These are phyloP conservation scores for Enteromius mattozi DNA, from an alignment of 2,797 vertebrate genomes.

Conservation along the genomic window DNA sequence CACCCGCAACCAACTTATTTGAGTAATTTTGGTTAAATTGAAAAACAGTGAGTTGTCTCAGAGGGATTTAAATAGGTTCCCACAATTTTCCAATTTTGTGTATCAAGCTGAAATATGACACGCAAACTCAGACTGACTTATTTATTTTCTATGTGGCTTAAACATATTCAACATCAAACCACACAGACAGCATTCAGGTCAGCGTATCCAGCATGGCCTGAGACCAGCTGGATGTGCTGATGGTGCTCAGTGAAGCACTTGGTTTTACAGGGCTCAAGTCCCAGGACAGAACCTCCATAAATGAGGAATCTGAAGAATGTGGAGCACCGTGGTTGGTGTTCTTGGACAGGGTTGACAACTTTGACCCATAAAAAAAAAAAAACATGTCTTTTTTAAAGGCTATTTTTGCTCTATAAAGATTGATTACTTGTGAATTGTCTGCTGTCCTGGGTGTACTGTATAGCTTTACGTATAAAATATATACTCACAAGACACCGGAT, in stretches of 20 bases:
- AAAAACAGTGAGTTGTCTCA: constrained; percentile 31
- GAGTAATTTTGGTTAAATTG: constrained; percentile 39
- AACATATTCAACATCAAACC: constrained; percentile 15
- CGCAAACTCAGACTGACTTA: not conserved
- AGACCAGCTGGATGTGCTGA: constrained; percentile 1
- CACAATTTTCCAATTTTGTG: constrained; percentile 31
- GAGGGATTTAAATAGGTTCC: constrained; percentile 30
- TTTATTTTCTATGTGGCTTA: not conserved
- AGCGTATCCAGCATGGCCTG: not conserved
- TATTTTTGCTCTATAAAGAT: constrained; percentile 25
- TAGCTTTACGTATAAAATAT: constrained; percentile 5
- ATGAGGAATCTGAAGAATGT: constrained; percentile 33
- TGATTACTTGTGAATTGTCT: constrained; percentile 7
- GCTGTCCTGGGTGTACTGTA: not conserved
- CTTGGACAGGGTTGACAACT: not conserved
- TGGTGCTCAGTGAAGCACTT: constrained; percentile 13
- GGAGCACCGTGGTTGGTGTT: constrained; percentile 10
- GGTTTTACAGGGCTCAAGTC: constrained; percentile 14
- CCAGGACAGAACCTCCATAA: constrained; percentile 32
- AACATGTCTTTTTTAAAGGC: not conserved
- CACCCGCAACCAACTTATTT: constrained; percentile 42
- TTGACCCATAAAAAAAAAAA: constrained; percentile 28
- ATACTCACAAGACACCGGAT: not conserved
- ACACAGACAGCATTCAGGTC: constrained; percentile 2
- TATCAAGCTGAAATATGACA: not conserved